Conservation (phyloP, 2,113 vertebrate genomes). For the Gulo gulo region DNA sequence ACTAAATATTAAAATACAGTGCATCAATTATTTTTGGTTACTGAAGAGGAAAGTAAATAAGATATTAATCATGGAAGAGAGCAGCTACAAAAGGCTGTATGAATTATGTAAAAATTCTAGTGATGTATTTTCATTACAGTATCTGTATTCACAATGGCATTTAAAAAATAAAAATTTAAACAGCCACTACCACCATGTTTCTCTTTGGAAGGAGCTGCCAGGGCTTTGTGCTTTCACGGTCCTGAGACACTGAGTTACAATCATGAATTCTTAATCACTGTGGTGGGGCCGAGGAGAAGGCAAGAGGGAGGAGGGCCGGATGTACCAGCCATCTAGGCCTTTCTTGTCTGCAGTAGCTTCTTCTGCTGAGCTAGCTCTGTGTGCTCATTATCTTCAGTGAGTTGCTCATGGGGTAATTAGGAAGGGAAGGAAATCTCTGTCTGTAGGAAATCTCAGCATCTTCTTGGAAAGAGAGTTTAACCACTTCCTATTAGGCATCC, state of each 20-base stretch:
- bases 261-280: neutral
- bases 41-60: neutral
- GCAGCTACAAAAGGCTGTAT: neutral
- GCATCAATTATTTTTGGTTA: slow-evolving; percentile 3
- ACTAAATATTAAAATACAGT: neutral
- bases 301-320: too few relatives aligned
- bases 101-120: neutral
- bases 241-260: neutral
- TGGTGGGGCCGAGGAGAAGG: neutral
- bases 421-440: neutral
- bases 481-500: neutral
- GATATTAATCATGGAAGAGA: neutral
- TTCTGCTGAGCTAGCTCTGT: neutral
- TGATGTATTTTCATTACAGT: neutral
- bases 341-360: neutral
- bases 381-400: neutral
- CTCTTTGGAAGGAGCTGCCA: neutral
- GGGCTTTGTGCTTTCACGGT: neutral
- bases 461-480: neutral
- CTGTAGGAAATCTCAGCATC: neutral
- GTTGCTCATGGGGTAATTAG: neutral
- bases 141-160: neutral
- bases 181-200: neutral
- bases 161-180: neutral
- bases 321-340: neutral